Evolutionary conservation across 2,888 invertebrate species (phyloP).

Genomic region (Vanessa cardui): DNA sequence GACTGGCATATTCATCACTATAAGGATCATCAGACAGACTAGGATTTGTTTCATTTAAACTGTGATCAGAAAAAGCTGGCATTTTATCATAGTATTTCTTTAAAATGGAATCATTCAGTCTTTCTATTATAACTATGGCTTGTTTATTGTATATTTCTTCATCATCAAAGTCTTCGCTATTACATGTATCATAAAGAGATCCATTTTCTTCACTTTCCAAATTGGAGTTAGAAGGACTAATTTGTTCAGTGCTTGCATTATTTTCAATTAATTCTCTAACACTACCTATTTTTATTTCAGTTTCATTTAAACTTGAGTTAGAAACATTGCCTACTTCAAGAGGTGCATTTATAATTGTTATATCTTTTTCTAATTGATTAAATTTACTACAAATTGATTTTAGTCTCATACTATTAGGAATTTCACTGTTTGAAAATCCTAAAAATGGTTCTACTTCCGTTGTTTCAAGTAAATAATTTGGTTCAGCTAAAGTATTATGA

Average conservation of each 20-base stretch:
- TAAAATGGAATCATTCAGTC: conserved; percentile 60
- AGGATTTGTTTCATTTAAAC: conserved; percentile 17
- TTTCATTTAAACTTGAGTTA: conserved; percentile 8
- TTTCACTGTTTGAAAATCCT: conserved; percentile 36
- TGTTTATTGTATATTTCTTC: conserved; percentile 40
- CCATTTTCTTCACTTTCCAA: conserved; percentile 46
- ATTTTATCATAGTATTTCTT: conserved; percentile 56
- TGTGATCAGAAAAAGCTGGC: conserved; percentile 30
- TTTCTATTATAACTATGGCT: conserved; percentile 56
- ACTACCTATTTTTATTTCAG: conserved; percentile 2
- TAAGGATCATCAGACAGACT: conserved; percentile 41
- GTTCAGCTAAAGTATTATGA: neutral
- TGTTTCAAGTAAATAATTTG: conserved; percentile 26
- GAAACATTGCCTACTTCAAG: neutral
- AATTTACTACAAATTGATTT: conserved; percentile 14
- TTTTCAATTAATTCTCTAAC: neutral
- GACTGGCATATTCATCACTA: conserved; percentile 21
- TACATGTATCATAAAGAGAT: conserved; percentile 69
- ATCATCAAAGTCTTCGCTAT: conserved; percentile 52
- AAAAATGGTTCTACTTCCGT: conserved; percentile 40
- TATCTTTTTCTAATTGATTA: conserved; percentile 18
- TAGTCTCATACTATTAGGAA: conserved; percentile 3
- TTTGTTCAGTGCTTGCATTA: conserved; percentile 20
- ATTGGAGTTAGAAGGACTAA: conserved; percentile 8
- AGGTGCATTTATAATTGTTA: neutral